Evolutionary conservation across 2,113 vertebrate species (phyloP).

Genomic region (western clawed frog (Xenopus tropicalis)): UCB_Xtro_10.0 CM004450.2:77433501-77434000

Average conservation of each 20-base stretch:
- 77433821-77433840: conserved; percentile 26
- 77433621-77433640: background rate
- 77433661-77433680: conserved; percentile 16
- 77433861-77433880: background rate
- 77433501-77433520: background rate
- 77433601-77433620: background rate
- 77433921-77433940: background rate
- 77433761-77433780: conserved; percentile 45
- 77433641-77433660: too few relatives aligned
- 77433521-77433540: background rate
- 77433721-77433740: conserved; percentile 46
- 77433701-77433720: conserved; percentile 45
- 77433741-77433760: conserved; percentile 45
- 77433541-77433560: background rate
- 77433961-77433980: background rate
- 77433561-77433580: background rate
- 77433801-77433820: conserved; percentile 45
- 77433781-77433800: conserved; percentile 44
- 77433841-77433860: background rate
- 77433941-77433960: too few relatives aligned
- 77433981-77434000: background rate
- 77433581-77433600: background rate
- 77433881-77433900: background rate
- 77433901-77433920: conserved; percentile 6
- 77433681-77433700: conserved; percentile 35